Percentiles rank a stretch among this genome's conserved stretches.
These are phyloP conservation scores for Seira musarum DNA, from an alignment of 2,888 invertebrate species.

Conservation along the genomic window DNA sequence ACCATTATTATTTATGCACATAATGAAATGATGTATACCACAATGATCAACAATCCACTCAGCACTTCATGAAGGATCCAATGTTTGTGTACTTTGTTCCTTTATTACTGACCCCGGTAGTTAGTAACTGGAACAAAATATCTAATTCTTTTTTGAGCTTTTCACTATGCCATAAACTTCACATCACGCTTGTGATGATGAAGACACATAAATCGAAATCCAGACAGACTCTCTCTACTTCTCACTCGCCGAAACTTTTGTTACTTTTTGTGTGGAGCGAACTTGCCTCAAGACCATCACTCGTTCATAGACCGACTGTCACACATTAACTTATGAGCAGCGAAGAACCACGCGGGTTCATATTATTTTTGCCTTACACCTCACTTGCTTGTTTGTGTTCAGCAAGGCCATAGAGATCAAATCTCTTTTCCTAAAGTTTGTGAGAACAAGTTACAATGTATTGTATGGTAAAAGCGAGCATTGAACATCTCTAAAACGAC, in stretches of 20 bases:
- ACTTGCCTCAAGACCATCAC: conserved; percentile 27
- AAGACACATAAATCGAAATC: background rate
- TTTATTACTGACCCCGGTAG: too few relatives aligned
- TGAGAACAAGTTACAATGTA: background rate
- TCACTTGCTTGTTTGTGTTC: background rate
- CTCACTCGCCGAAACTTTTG: background rate
- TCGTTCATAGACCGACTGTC: conserved; percentile 35
- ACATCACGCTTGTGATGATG: too few relatives aligned
- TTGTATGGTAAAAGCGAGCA: background rate
- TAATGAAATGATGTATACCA: too few relatives aligned
- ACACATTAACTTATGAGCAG: background rate
- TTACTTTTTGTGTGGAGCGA: too few relatives aligned
- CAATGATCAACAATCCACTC: too few relatives aligned
- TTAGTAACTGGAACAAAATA: too few relatives aligned
- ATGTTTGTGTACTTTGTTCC: too few relatives aligned
- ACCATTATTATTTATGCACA: too few relatives aligned
- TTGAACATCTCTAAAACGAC: conserved; percentile 18
- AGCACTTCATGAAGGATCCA: too few relatives aligned
- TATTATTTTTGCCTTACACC: conserved; percentile 2
- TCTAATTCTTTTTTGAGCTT: too few relatives aligned
- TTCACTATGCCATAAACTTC: too few relatives aligned
- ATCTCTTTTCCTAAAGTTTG: conserved; percentile 3
- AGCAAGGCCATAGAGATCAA: conserved; percentile 40
- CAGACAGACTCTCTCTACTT: background rate
- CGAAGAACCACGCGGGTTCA: conserved; percentile 29